Percentiles rank a stretch among this genome's conserved stretches.
These are phyloP conservation scores for Mallateleia sp. DNA, from an alignment of 2,888 invertebrate species.

Conservation along the genomic window DNA sequence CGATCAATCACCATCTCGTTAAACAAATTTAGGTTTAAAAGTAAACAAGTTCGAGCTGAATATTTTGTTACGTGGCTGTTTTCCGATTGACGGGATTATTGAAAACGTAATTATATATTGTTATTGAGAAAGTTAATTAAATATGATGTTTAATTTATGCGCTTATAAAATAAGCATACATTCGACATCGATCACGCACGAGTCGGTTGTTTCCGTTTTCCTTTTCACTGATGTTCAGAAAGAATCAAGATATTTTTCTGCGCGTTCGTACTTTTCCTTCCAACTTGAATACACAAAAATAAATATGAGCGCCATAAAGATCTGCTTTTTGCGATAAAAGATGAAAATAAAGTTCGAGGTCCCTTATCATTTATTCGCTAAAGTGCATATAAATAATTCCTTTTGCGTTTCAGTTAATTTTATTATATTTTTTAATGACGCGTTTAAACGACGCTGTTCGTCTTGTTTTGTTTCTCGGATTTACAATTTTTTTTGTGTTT, in stretches of 20 bases:
- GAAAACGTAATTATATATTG: too few relatives aligned
- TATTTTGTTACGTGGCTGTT: too few relatives aligned
- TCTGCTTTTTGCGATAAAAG: slow-evolving; percentile 43
- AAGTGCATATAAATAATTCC: slow-evolving; percentile 12
- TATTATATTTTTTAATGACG: too few relatives aligned
- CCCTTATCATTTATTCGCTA: slow-evolving; percentile 43
- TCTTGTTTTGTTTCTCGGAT: too few relatives aligned
- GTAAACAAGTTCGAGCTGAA: too few relatives aligned
- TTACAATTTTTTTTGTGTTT: too few relatives aligned
- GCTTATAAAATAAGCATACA: slow-evolving; percentile 30
- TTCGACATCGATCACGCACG: slow-evolving; percentile 49
- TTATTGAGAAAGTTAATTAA: neutral
- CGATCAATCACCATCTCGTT: too few relatives aligned
- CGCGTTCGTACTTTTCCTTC: slow-evolving; percentile 50
- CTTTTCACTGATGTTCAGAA: slow-evolving; percentile 43
- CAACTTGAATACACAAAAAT: slow-evolving; percentile 50
- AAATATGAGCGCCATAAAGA: slow-evolving; percentile 42
- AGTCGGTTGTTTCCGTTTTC: slow-evolving; percentile 38
- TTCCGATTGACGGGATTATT: too few relatives aligned
- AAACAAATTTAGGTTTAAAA: too few relatives aligned
- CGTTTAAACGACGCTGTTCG: too few relatives aligned
- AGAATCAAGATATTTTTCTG: slow-evolving; percentile 53
- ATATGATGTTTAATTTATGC: slow-evolving; percentile 31
- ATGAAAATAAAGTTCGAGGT: slow-evolving; percentile 44
- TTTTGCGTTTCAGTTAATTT: too few relatives aligned